A percentile compares a stretch with the other conserved stretches of the same genome.
Evolutionary conservation across 2,888 invertebrate species (phyloP).

Genomic region (Scaptomyza flava): DNA sequence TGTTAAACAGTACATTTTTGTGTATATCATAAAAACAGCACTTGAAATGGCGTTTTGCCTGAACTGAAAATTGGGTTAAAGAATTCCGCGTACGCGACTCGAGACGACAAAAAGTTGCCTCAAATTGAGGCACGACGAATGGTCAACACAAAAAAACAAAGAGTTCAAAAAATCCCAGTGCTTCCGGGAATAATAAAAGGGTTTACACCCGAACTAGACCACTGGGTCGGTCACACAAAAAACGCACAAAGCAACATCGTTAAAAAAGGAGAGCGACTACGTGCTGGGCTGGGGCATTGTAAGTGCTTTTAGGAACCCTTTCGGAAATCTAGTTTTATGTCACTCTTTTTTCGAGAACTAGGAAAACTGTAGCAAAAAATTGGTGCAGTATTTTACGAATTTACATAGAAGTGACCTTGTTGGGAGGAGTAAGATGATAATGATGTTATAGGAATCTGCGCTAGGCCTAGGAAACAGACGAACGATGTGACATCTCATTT

Average conservation of each 20-base stretch:
- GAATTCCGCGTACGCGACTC: constrained; percentile 39
- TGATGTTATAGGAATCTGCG: background rate
- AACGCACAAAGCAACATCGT: constrained; percentile 60
- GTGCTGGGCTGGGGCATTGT: constrained; percentile 46
- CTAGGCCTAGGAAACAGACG: too few relatives aligned
- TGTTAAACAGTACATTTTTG: constrained; percentile 73
- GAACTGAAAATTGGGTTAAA: constrained; percentile 43
- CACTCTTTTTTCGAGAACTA: constrained; percentile 24
- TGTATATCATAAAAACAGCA: constrained; percentile 35
- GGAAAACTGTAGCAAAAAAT: constrained; percentile 72
- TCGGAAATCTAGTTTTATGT: constrained; percentile 34
- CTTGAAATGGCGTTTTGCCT: constrained; percentile 40
- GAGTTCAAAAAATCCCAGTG: constrained; percentile 18
- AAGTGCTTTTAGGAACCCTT: constrained; percentile 26
- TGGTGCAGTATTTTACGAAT: constrained; percentile 52
- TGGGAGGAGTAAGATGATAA: constrained; percentile 2
- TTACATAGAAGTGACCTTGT: constrained; percentile 72
- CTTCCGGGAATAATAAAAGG: constrained; percentile 28
- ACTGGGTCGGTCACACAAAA: constrained; percentile 60
- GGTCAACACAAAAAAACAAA: constrained; percentile 21
- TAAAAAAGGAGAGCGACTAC: constrained; percentile 76
- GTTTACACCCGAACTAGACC: constrained; percentile 74
- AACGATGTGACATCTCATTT: constrained; percentile 58
- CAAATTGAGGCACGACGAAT: constrained; percentile 61
- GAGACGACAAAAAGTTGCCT: constrained; percentile 66